Base-by-base conservation (phyloP, 2,888 invertebrate genomes). In the Drosophila yooni region DNA sequence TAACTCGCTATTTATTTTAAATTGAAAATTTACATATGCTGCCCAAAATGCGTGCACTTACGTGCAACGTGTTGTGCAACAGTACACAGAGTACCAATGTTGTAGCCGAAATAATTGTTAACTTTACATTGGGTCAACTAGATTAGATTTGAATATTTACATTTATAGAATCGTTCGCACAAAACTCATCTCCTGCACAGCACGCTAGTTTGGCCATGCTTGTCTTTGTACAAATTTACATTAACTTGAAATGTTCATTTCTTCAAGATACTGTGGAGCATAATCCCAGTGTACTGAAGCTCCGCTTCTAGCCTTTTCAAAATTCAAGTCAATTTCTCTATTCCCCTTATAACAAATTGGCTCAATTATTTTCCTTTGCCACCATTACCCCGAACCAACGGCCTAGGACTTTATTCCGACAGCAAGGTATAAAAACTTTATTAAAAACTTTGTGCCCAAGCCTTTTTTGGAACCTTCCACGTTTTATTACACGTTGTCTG, bases 391-490 rank as follows among this genome's bases (percentile, higher is more conserved):
- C 29, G 48, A 65, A 34, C 31, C 21, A 18, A 40, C n/a, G 33
- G 31, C 52, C 51, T 36, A 11, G 0, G 60, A 61, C 48, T 61
- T 54, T 72, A 65, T 38, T 58, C 60, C 65, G 48, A 52, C 58
- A 54, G 59, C 71, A 69, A 82, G 81, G 79, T 80, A 84, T 81
- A 82, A 88, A 83, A 90, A 91, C 88, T 89, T 90, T 91, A 86
- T 89, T 82, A 89, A 91, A 90, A 91, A 81, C 83, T 88, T 88
- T 89, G 63, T 51, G 70, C 69, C 77, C 81, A 88, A 89, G 80
- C 87, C 89, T 88, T 91, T 90, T 65, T 54, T 56, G 31, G 54
- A 50, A 31, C 36, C 53, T 48, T 70, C n/a, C 57, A 53, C 59
- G 46, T 72, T 74, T 80, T 71, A 74, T 81, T 83, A 68, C 66